Percentiles rank a stretch among this genome's conserved stretches.
phyloP scores from a whole-genome alignment of 2,113 vertebrate genomes.

The Calidris pugnax region DNA sequence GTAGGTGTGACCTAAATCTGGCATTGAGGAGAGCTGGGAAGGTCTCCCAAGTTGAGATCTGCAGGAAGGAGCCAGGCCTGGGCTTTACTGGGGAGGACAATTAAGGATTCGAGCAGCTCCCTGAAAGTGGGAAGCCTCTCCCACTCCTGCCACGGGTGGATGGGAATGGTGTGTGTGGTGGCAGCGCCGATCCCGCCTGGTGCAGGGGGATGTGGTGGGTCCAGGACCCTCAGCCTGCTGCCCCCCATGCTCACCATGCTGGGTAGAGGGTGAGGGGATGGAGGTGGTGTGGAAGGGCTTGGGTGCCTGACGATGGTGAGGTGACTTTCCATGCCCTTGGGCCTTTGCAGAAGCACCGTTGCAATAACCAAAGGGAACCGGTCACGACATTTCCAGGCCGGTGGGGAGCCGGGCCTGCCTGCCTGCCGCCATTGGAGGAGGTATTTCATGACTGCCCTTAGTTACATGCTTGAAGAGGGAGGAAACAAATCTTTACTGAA shows the following conservation, averaged over 20 bases:
- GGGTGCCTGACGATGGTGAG: background rate
- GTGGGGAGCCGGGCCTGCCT: background rate
- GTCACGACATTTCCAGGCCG: background rate
- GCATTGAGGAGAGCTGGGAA: background rate
- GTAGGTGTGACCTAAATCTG: background rate
- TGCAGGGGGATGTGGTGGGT: background rate
- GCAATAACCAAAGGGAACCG: background rate
- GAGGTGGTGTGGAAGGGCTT: background rate
- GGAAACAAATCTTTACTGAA: slow-evolving; percentile 62
- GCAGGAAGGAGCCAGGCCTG: background rate
- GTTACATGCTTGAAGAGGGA: slow-evolving; percentile 32
- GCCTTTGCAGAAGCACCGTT: background rate
- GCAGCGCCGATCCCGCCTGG: rapidly evolving
- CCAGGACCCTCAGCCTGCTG: background rate
- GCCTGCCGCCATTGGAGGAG: slow-evolving; percentile 11
- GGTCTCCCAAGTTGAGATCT: background rate
- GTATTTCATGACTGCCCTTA: slow-evolving; percentile 49
- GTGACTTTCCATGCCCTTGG: background rate
- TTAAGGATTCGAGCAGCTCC: background rate
- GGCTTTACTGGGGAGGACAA: rapidly evolving
- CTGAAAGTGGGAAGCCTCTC: background rate
- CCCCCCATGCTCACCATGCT: background rate
- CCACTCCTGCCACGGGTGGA: rapidly evolving
- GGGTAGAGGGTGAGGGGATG: too few species aligned
- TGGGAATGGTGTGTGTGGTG: background rate